phyloP scores from a whole-genome alignment of 2,888 invertebrate genomes.

The Esperia sulphurella region DNA sequence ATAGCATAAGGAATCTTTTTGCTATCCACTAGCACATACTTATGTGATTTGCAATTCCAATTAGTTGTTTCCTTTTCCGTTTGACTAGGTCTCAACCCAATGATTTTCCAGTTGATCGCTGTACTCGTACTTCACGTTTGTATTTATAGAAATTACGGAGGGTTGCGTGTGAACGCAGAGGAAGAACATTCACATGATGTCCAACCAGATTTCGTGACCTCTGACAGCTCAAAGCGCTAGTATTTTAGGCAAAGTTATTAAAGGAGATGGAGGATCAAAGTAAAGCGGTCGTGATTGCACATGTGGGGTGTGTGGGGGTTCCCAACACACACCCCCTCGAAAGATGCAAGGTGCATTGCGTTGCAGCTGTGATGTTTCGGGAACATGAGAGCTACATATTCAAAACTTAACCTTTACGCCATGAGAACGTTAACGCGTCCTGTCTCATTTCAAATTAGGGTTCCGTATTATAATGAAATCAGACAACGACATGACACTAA shows the following conservation, averaged over 20 bases:
- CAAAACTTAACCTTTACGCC: background rate
- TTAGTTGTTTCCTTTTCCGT: slow-evolving; percentile 3
- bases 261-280: slow-evolving; percentile 28
- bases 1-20: background rate
- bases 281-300: slow-evolving; percentile 39
- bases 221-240: slow-evolving; percentile 27
- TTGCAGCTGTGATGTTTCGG: slow-evolving; percentile 5
- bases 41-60: background rate
- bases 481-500: too few relatives aligned
- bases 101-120: slow-evolving; percentile 11
- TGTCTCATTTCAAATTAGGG: too few relatives aligned
- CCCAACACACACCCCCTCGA: slow-evolving; percentile 28
- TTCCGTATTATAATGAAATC: too few relatives aligned
- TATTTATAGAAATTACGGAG: slow-evolving; percentile 16
- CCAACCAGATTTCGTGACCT: slow-evolving; percentile 32
- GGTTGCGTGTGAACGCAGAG: slow-evolving; percentile 52
- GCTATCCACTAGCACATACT: background rate
- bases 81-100: slow-evolving; percentile 4
- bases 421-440: too few relatives aligned
- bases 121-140: slow-evolving; percentile 7
- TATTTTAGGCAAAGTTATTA: slow-evolving; percentile 22
- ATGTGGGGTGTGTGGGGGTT: slow-evolving; percentile 58
- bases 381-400: background rate
- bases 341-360: slow-evolving; percentile 43
- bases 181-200: slow-evolving; percentile 52